phyloP scores from a whole-genome alignment of 2,113 vertebrate species.

The Platichthys flesus region DNA sequence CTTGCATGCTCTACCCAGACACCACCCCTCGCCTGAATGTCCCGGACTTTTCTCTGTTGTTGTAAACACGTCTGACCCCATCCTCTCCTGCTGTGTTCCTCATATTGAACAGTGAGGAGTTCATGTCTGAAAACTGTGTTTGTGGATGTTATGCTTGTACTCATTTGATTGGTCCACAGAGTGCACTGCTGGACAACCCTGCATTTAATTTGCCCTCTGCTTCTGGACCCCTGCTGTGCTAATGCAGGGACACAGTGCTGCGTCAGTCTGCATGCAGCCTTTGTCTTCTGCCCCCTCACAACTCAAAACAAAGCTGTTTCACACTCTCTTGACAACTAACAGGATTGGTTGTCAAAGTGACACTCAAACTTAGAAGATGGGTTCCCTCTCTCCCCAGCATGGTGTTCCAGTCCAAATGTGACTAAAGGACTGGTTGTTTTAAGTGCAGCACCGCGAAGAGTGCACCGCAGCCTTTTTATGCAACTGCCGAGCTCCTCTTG shows the following conservation, averaged over 20 bases:
- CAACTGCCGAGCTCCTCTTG: conserved; percentile 62
- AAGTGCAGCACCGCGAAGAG: conserved; percentile 27
- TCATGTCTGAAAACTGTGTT: background rate
- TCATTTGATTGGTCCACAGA: background rate
- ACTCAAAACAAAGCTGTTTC: conserved; percentile 12
- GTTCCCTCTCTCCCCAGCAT: conserved; percentile 7
- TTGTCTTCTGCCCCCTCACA: background rate
- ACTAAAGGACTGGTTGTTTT: conserved; percentile 44
- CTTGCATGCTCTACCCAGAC: background rate
- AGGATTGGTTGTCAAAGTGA: conserved; percentile 42
- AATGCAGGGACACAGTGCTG: background rate
- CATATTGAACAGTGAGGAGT: background rate
- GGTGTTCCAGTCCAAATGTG: conserved; percentile 40
- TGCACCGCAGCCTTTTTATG: conserved; percentile 32
- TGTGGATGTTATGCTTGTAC: background rate
- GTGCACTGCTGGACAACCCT: background rate
- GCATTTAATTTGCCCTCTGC: background rate
- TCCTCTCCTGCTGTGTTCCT: background rate
- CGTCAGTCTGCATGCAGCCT: background rate
- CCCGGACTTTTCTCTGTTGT: background rate
- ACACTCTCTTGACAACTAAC: background rate
- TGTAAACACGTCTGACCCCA: background rate
- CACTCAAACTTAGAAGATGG: conserved; percentile 31
- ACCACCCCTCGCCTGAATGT: background rate
- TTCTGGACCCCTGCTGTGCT: background rate